phyloP scores from a whole-genome alignment of 2,113 vertebrate species.

The Antigone vipio region DNA sequence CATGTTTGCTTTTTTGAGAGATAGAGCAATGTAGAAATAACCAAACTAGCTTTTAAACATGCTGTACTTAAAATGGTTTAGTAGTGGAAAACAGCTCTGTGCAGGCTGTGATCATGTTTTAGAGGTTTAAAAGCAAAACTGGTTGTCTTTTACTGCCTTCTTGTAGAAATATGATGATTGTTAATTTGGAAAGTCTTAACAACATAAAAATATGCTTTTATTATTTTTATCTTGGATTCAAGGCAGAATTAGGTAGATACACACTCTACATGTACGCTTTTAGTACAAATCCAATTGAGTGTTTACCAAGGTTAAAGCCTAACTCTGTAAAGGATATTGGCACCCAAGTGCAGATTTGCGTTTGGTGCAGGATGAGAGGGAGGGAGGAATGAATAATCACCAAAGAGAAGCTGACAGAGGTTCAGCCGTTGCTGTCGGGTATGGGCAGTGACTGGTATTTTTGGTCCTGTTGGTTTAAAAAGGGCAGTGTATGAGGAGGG shows the following conservation, averaged over 20 bases:
- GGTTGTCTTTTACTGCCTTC: neutral
- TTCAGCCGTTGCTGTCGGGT: neutral
- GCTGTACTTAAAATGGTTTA: neutral
- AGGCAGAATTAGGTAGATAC: neutral
- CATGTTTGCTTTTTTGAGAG: neutral
- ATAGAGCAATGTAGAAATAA: neutral
- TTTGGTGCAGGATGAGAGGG: neutral
- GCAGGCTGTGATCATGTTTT: neutral
- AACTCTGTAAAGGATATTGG: neutral
- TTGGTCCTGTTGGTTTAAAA: neutral
- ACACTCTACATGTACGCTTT: accelerated
- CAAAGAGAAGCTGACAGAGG: neutral
- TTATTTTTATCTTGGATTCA: neutral
- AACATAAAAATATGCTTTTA: neutral
- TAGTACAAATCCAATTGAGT: neutral
- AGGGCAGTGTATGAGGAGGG: neutral
- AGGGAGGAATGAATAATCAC: neutral
- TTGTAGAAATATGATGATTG: neutral
- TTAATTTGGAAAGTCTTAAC: neutral
- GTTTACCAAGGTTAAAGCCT: neutral
- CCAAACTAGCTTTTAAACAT: neutral
- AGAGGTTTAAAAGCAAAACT: neutral
- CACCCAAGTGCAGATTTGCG: neutral
- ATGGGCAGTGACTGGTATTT: neutral
- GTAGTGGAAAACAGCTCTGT: neutral